Evolutionary conservation across 2,113 vertebrate genomes (phyloP).

Genomic region (Oryzias javanicus): DNA sequence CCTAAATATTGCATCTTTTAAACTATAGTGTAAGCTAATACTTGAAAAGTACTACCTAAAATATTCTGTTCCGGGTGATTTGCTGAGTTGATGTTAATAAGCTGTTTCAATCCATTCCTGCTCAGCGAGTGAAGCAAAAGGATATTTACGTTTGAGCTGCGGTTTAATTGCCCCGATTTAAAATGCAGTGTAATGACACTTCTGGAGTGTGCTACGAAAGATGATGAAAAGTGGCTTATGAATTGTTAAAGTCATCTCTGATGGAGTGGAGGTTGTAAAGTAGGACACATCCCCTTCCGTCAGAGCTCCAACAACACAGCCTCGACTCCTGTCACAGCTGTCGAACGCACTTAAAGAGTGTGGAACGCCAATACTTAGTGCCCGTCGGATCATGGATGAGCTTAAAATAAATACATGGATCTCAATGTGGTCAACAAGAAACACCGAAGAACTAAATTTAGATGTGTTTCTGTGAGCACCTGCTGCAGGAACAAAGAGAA

Average conservation of each 20-base stretch:
- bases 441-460: background rate
- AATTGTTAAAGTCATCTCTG: slow-evolving; percentile 45
- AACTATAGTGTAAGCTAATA: no score
- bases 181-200: slow-evolving; percentile 36
- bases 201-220: slow-evolving; percentile 11
- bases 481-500: background rate
- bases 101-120: slow-evolving; percentile 11
- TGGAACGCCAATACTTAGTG: slow-evolving; percentile 18
- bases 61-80: no score
- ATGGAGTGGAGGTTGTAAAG: slow-evolving; percentile 53
- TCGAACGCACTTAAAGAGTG: slow-evolving; percentile 30
- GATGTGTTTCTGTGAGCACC: background rate
- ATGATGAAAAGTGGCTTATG: slow-evolving; percentile 27
- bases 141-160: slow-evolving; percentile 4
- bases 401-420: slow-evolving; percentile 2
- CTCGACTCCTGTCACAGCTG: slow-evolving; percentile 37
- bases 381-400: slow-evolving; percentile 18
- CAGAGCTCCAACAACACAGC: slow-evolving; percentile 38
- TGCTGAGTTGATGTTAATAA: slow-evolving; percentile 5
- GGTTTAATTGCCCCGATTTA: slow-evolving; percentile 21
- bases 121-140: slow-evolving; percentile 7
- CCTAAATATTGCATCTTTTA: no score
- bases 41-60: no score
- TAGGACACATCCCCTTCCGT: slow-evolving; percentile 57
- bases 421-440: slow-evolving; percentile 2